Base-by-base conservation (phyloP, 2,797 vertebrate species). In the Propithecus deckenii region DNA sequence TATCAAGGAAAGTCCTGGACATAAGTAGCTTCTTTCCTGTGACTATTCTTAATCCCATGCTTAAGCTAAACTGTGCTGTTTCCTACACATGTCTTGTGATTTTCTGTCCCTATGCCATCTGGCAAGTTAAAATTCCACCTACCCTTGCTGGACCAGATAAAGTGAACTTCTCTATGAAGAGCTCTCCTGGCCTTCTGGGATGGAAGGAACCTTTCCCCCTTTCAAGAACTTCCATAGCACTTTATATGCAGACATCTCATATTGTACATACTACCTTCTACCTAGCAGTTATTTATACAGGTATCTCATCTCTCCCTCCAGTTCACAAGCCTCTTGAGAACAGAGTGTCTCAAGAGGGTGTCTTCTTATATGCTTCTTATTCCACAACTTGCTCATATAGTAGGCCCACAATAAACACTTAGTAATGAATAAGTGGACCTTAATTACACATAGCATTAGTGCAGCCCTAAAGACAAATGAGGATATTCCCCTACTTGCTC, bases 61-160 rank as follows among this genome's bases (percentile, higher is more conserved):
- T 89, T 80, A 92, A 89, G 86, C n/a, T 89, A 93, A 95, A 94
- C 46, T 91, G 63, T 88, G 85, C 11, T 91, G 48, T 78, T 96
- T 94, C 71, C 86, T 81, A 93, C 1, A 85, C 18, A 13, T 1
- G 3, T 28, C 78, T 91, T 80, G 63, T 55, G 57, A 46, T 76
- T 93, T 95, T 89, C 59, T 96, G 93, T 55, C 69, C 65, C 46
- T 25, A 15, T 89, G 89, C 67, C 79, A 87, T 63, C 55, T 91
- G 79, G 81, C 74, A 96, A 92, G 35, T 15, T 63, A 83, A 96
- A 96, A 91, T 48, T 59, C 48, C 80, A 93, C 61, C 55, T 85
- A 87, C 20, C 28, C 50, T 74, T 93, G 25, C 25, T 71, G 50
- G 46, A 74, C 32, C 35, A 96, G 9, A 91, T 30, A 75, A 76